Evolutionary conservation across 1,140 invertebrate species (phyloP).

Genomic region (Euura saliciscinereae): DNA sequence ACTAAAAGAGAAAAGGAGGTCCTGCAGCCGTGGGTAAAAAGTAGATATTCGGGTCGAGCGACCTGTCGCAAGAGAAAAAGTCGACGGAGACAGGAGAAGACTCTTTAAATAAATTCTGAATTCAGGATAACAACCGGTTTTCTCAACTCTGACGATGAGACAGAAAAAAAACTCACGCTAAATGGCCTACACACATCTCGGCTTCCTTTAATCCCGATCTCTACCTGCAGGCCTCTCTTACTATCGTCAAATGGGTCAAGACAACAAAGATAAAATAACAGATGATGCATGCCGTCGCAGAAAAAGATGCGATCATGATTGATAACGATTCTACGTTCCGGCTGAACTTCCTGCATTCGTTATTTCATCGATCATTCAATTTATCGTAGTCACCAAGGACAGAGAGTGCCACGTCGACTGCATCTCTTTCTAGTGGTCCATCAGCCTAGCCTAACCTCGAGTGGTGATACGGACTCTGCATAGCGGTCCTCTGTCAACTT

Average conservation of each 20-base stretch:
- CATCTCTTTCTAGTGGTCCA: conserved; percentile 6
- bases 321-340: neutral
- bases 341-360: neutral
- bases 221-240: too few relatives aligned
- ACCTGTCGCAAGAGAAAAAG: neutral
- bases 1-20: neutral
- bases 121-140: conserved; percentile 5
- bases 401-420: neutral
- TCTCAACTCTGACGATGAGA: neutral
- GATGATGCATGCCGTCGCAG: too few relatives aligned
- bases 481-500: conserved; percentile 2
- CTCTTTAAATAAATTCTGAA: neutral
- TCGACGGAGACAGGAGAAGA: neutral
- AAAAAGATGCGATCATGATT: too few relatives aligned
- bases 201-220: too few relatives aligned
- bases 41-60: neutral
- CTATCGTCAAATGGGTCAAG: too few relatives aligned
- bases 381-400: neutral
- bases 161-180: neutral
- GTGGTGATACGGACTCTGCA: neutral
- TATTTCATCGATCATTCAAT: neutral
- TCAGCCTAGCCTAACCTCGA: neutral
- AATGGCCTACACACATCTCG: neutral
- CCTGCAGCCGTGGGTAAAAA: neutral
- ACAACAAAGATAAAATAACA: too few relatives aligned